These are phyloP conservation scores for Porites lobata DNA, from an alignment of 92 coral and sea anemone species.

Conservation along the genomic window DNA sequence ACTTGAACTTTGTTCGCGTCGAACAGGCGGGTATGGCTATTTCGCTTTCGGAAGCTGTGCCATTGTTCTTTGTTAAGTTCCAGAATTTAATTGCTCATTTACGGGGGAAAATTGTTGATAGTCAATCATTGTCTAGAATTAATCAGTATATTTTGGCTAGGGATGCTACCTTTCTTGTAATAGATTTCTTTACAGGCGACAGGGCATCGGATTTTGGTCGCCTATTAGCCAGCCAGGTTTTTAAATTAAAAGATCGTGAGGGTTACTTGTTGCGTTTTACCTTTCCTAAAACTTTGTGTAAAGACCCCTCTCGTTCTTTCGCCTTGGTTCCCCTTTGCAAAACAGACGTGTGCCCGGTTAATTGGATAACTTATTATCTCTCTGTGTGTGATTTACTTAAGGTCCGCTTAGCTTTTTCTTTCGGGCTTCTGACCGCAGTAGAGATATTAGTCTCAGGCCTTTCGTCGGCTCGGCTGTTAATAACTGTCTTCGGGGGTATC, in stretches of 20 bases:
- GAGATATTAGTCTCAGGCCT: slow-evolving; percentile 49
- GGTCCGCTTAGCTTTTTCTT: slow-evolving; percentile 24
- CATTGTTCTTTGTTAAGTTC: too few species aligned
- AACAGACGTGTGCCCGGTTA: slow-evolving; percentile 40
- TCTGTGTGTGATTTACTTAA: slow-evolving; percentile 31
- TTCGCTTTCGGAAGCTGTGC: too few species aligned
- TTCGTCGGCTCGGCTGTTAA: slow-evolving; percentile 56
- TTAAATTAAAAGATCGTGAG: slow-evolving; percentile 24
- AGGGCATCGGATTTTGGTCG: too few species aligned
- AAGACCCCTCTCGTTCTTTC: slow-evolving; percentile 35
- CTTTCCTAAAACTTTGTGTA: slow-evolving; percentile 36
- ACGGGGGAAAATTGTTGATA: slow-evolving; percentile 7
- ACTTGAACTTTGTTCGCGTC: slow-evolving; percentile 1
- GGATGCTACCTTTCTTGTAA: too few species aligned
- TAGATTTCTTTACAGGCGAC: too few species aligned
- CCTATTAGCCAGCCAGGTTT: slow-evolving; percentile 3
- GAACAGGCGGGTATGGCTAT: too few species aligned
- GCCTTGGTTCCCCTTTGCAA: slow-evolving; percentile 40
- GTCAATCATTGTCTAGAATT: slow-evolving; percentile 7
- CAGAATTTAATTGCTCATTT: background rate
- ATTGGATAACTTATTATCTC: slow-evolving; percentile 53
- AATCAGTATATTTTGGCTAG: background rate
- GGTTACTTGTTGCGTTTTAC: slow-evolving; percentile 53
- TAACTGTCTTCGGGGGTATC: slow-evolving; percentile 48
- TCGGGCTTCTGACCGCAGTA: slow-evolving; percentile 53